Evolutionary conservation across 2,113 vertebrate genomes (phyloP).

Genomic region (Astatotilapia flaviijosephi): DNA sequence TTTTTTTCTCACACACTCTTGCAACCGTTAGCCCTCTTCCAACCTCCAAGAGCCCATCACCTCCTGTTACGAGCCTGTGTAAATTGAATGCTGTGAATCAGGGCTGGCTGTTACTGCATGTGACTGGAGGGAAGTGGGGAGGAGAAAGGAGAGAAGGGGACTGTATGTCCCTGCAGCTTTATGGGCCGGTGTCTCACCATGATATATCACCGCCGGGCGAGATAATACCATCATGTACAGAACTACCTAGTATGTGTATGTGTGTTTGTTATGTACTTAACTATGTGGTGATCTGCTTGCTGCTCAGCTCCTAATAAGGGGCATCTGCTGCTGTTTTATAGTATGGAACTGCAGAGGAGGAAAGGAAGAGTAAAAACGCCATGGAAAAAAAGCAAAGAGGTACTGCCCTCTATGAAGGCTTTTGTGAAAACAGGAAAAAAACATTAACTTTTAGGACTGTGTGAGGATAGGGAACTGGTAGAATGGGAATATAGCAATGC

Average conservation of each 20-base stretch:
- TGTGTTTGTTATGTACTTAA: constrained; percentile 47
- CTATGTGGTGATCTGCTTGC: constrained; percentile 37
- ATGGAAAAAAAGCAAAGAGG: neutral
- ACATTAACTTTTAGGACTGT: neutral
- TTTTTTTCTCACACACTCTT: neutral
- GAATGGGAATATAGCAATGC: neutral
- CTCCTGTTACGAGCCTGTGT: constrained; percentile 57
- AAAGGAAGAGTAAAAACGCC: neutral
- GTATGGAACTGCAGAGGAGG: neutral
- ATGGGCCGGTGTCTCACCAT: constrained; percentile 48
- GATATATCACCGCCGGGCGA: constrained; percentile 52
- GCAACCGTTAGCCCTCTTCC: constrained; percentile 1
- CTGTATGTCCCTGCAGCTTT: constrained; percentile 58
- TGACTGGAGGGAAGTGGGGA: constrained; percentile 34
- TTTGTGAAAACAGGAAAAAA: neutral
- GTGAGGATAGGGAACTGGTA: neutral
- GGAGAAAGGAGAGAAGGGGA: constrained; percentile 35
- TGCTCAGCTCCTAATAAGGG: constrained; percentile 54
- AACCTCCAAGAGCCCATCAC: constrained; percentile 49
- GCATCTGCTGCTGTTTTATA: constrained; percentile 53
- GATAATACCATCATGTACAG: constrained; percentile 64
- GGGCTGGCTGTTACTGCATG: constrained; percentile 48
- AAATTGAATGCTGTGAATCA: constrained; percentile 71
- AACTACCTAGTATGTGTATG: constrained; percentile 25
- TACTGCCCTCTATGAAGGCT: neutral